Percentiles rank a stretch among this genome's conserved stretches.
These are phyloP conservation scores for Drosophila pseudoananassae DNA, from an alignment of 1,140 invertebrate genomes.

Conservation along the genomic window DNA sequence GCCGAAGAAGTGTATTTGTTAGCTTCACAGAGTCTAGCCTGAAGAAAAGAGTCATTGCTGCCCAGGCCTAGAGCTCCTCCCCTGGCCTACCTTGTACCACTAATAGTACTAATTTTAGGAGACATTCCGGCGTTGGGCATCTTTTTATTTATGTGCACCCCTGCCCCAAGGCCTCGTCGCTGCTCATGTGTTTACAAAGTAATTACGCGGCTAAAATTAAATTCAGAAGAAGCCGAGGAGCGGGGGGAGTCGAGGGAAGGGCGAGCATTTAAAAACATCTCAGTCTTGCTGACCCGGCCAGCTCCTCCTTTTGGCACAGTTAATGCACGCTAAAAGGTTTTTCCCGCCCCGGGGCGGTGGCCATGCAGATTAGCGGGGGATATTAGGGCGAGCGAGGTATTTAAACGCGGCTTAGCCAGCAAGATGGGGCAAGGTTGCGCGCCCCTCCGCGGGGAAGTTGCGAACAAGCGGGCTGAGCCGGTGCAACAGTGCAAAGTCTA, in stretches of 20 bases:
- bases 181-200: slow-evolving; percentile 83
- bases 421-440: slow-evolving; percentile 1
- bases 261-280: slow-evolving; percentile 72
- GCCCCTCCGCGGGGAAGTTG: slow-evolving; percentile 59
- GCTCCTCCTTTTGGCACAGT: slow-evolving; percentile 52
- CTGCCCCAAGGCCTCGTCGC: slow-evolving; percentile 9
- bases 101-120: not conserved
- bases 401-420: slow-evolving; percentile 73
- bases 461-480: slow-evolving; percentile 70
- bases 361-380: slow-evolving; percentile 73
- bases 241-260: slow-evolving; percentile 11
- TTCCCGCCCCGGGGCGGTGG: slow-evolving; percentile 31
- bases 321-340: slow-evolving; percentile 78
- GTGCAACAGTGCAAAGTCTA: slow-evolving; percentile 74
- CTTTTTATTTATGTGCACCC: slow-evolving; percentile 17
- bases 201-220: slow-evolving; percentile 83
- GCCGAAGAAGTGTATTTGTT: no score
- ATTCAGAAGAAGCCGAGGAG: slow-evolving; percentile 69
- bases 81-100: not conserved
- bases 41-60: no score
- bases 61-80: not conserved
- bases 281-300: slow-evolving; percentile 19
- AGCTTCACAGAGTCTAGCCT: no score
- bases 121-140: not conserved
- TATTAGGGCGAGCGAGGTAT: slow-evolving; percentile 69